Evolutionary conservation across 2,797 vertebrate genomes (phyloP).

Genomic region (Pipistrellus pipistrellus): DNA sequence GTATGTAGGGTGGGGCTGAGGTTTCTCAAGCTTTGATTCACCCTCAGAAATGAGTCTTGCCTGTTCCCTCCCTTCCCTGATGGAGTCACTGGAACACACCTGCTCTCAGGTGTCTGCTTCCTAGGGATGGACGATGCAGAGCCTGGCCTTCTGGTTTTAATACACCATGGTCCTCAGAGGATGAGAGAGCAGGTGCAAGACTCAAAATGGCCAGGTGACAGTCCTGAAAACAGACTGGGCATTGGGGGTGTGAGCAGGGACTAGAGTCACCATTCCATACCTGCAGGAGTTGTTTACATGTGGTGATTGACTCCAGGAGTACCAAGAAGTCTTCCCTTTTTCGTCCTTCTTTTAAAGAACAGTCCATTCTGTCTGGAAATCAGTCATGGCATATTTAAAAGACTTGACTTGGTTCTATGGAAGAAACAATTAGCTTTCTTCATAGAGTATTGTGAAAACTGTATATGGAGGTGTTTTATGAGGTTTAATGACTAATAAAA

Average conservation of each 20-base stretch:
- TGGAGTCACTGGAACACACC: constrained; percentile 48
- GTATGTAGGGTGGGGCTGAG: constrained; percentile 60
- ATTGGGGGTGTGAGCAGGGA: fast-evolving
- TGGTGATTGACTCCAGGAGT: constrained; percentile 23
- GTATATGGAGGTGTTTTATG: background rate
- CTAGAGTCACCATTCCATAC: background rate
- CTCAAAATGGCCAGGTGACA: background rate
- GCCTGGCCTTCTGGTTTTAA: background rate
- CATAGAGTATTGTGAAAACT: background rate
- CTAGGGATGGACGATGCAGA: background rate
- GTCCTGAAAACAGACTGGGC: fast-evolving
- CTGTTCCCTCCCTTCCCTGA: constrained; percentile 63
- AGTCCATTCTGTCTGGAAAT: constrained; percentile 37
- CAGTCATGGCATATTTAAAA: background rate
- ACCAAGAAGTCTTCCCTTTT: background rate
- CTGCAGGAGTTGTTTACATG: background rate
- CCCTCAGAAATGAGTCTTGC: constrained; percentile 61
- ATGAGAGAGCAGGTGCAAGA: background rate
- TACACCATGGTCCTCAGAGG: background rate
- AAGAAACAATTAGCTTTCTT: background rate
- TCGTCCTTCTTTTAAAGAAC: background rate
- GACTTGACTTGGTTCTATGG: background rate
- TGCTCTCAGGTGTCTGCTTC: constrained; percentile 14
- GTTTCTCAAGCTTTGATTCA: constrained; percentile 81
- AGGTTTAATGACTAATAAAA: constrained; percentile 5